Evolutionary conservation across 1,140 invertebrate genomes (phyloP).

Genomic region (Zaprionus camerounensis): DNA sequence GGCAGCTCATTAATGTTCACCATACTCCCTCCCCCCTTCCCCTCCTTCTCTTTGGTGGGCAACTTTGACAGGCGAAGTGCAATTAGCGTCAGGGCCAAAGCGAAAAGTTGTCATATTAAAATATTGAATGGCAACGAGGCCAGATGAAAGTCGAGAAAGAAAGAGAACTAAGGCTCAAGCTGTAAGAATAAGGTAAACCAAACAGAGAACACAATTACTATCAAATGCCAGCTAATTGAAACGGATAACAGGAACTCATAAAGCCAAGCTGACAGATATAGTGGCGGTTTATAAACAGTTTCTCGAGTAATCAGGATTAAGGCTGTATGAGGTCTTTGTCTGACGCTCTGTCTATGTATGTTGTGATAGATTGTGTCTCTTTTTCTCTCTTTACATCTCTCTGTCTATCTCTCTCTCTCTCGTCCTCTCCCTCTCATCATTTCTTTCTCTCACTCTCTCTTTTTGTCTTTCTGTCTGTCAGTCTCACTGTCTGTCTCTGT

Average conservation of each 20-base stretch:
- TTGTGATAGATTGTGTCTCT: neutral
- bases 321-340: neutral
- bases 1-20: constrained; percentile 66
- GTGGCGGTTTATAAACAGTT: neutral
- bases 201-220: neutral
- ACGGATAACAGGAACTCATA: neutral
- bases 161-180: neutral
- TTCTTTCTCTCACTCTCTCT: neutral
- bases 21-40: neutral
- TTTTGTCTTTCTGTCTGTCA: neutral
- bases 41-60: neutral
- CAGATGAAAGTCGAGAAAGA: constrained; percentile 20
- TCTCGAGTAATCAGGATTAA: neutral
- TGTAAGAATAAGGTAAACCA: neutral
- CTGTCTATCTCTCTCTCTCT: neutral
- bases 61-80: constrained; percentile 76
- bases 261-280: neutral
- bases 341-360: neutral
- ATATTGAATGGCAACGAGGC: constrained; percentile 72
- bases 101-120: constrained; percentile 74
- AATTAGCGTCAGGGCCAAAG: constrained; percentile 67
- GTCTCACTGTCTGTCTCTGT: neutral
- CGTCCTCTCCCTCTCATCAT: neutral
- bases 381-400: neutral
- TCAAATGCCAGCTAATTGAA: neutral